These are phyloP conservation scores for Holothuria scabra DNA, from an alignment of 53 echinoderm and acorn worm genomes.

Conservation along the genomic window DNA sequence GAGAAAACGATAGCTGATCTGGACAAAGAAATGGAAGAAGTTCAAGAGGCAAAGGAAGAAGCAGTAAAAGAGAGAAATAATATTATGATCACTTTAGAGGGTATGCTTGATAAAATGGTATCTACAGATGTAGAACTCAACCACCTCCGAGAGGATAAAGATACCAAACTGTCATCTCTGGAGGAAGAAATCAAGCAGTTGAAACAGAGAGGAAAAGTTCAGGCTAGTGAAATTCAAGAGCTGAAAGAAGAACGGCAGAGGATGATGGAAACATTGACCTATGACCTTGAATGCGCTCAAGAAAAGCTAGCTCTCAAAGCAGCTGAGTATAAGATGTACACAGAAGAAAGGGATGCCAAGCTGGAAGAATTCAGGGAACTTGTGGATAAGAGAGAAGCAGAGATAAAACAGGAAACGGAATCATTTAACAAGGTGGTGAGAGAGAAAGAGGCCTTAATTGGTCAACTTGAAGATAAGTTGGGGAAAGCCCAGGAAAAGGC, in stretches of 20 bases:
- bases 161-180: not conserved
- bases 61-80: slow-evolving; percentile 32
- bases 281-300: slow-evolving; percentile 36
- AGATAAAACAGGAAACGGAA: not conserved
- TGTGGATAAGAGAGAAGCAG: not conserved
- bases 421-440: slow-evolving; percentile 1
- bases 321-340: slow-evolving; percentile 20
- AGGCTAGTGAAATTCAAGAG: not conserved
- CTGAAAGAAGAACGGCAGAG: slow-evolving; percentile 15
- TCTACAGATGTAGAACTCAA: slow-evolving; percentile 24
- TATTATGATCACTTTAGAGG: slow-evolving; percentile 19
- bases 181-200: slow-evolving; percentile 13
- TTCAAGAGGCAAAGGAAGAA: slow-evolving; percentile 30
- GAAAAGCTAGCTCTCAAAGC: slow-evolving; percentile 35
- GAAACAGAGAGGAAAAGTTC: slow-evolving; percentile 17
- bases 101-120: slow-evolving; percentile 36
- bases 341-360: slow-evolving; percentile 33
- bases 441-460: not conserved
- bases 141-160: not conserved
- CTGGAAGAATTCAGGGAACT: slow-evolving; percentile 15
- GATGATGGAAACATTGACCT: slow-evolving; percentile 34
- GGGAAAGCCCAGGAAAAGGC: not conserved
- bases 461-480: not conserved
- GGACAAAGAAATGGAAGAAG: slow-evolving; percentile 44
- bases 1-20: slow-evolving; percentile 50